Conservation (phyloP, 2,797 vertebrate species). For the Taeniopygia guttata region DNA sequence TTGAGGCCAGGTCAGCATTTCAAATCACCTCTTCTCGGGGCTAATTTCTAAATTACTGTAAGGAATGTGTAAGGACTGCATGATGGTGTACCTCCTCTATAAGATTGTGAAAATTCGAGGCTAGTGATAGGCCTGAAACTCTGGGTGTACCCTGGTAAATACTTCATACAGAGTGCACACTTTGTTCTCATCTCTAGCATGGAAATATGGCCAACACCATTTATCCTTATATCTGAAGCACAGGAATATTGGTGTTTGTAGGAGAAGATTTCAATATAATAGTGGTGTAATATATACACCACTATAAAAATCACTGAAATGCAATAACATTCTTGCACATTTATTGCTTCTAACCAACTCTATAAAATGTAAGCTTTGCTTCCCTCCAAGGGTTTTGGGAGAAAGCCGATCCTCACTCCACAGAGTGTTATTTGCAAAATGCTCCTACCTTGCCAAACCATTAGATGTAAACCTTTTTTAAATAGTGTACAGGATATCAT, state of each 20-base stretch:
- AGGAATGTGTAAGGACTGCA: background rate
- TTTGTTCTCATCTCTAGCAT: background rate
- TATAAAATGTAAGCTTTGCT: background rate
- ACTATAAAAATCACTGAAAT: constrained; percentile 19
- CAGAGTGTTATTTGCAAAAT: constrained; percentile 18
- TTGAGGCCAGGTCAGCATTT: background rate
- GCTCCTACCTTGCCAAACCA: constrained; percentile 44
- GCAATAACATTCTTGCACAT: background rate
- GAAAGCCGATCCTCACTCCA: constrained; percentile 36
- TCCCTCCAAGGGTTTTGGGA: constrained; percentile 37
- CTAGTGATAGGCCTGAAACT: background rate
- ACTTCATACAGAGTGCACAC: background rate
- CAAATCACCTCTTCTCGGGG: background rate
- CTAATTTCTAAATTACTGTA: background rate
- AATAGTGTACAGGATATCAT: constrained; percentile 18
- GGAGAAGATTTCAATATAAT: background rate
- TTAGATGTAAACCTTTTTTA: constrained; percentile 47
- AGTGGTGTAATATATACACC: background rate
- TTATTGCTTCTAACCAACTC: constrained; percentile 36
- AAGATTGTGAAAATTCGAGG: background rate
- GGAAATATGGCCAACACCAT: background rate
- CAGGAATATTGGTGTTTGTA: background rate
- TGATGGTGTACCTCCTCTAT: background rate
- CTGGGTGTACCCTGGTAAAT: background rate
- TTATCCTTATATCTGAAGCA: background rate